phyloP scores from a whole-genome alignment of 2,113 vertebrate genomes.

The Lates calcarifer region DNA sequence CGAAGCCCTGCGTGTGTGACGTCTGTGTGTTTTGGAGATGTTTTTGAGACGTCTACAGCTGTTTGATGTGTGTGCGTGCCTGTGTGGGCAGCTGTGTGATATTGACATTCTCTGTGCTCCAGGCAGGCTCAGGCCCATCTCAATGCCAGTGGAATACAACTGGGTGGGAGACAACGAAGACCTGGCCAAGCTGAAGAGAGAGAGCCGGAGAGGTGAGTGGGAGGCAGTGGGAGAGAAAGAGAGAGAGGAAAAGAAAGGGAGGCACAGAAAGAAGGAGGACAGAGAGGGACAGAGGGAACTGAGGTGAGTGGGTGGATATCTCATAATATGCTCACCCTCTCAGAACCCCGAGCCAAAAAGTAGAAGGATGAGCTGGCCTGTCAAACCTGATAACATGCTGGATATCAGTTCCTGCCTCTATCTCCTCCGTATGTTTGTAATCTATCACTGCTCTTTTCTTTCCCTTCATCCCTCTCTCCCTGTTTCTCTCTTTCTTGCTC shows the following conservation, averaged over 20 bases:
- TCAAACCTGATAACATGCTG: conserved; percentile 76
- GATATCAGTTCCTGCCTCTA: conserved; percentile 64
- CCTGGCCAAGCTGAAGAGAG: conserved; percentile 96
- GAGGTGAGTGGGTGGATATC: conserved; percentile 76
- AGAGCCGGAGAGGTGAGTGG: conserved; percentile 97
- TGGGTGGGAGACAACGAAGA: conserved; percentile 99
- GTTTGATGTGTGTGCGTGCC: conserved; percentile 30
- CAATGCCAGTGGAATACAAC: conserved; percentile 99
- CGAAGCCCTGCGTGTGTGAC: conserved; percentile 14
- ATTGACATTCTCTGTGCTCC: conserved; percentile 66
- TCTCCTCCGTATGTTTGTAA: conserved; percentile 69
- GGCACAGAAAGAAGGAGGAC: conserved; percentile 52
- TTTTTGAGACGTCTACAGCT: conserved; percentile 45
- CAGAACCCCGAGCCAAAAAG: conserved; percentile 72
- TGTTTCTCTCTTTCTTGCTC: conserved; percentile 35
- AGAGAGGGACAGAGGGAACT: conserved; percentile 67
- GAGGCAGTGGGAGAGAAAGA: conserved; percentile 69
- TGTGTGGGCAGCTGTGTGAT: conserved; percentile 55
- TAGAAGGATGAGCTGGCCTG: conserved; percentile 74
- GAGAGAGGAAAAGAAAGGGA: conserved; percentile 52
- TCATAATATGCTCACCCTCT: conserved; percentile 77
- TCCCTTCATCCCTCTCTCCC: conserved; percentile 50
- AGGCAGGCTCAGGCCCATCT: conserved; percentile 98
- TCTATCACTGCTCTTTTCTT: conserved; percentile 54
- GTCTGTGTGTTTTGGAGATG: conserved; percentile 22